Conservation (phyloP, 2,113 vertebrate genomes). For the Petroica traversi region DNA sequence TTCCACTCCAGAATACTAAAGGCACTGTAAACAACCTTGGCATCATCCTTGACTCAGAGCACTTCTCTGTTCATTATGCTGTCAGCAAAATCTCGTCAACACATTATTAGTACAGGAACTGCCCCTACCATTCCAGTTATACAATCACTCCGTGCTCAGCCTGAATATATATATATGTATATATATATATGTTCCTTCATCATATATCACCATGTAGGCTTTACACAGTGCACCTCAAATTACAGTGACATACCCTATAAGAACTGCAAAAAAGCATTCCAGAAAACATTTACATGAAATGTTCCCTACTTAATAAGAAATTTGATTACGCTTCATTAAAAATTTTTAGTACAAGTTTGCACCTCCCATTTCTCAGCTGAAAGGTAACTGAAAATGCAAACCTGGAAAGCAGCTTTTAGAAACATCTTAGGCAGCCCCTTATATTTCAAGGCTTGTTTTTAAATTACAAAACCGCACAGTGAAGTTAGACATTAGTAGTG, state of each 20-base stretch:
- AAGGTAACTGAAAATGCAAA: not conserved
- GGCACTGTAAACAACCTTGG: not conserved
- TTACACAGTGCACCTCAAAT: not conserved
- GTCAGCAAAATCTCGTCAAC: not conserved
- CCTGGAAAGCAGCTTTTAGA: not conserved
- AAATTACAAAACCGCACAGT: not conserved
- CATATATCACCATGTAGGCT: not conserved
- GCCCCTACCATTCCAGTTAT: not conserved
- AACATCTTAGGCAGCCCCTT: not conserved
- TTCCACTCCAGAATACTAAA: not conserved
- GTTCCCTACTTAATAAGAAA: not conserved
- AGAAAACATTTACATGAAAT: not conserved
- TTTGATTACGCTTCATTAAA: not conserved
- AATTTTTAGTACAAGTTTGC: not conserved
- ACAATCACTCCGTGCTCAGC: not conserved
- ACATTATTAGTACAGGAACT: not conserved
- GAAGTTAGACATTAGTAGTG: not conserved
- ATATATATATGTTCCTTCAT: not conserved
- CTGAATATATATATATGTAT: not conserved
- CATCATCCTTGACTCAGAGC: not conserved
- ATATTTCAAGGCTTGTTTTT: not conserved
- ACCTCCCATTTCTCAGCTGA: not conserved
- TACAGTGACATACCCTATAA: not conserved
- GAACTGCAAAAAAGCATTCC: not conserved
- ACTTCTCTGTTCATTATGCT: not conserved